Evolutionary conservation across 2,113 vertebrate species (phyloP), one percentile per base, ranked within the genome.

Genomic region (Glaucomys volans): DNA sequence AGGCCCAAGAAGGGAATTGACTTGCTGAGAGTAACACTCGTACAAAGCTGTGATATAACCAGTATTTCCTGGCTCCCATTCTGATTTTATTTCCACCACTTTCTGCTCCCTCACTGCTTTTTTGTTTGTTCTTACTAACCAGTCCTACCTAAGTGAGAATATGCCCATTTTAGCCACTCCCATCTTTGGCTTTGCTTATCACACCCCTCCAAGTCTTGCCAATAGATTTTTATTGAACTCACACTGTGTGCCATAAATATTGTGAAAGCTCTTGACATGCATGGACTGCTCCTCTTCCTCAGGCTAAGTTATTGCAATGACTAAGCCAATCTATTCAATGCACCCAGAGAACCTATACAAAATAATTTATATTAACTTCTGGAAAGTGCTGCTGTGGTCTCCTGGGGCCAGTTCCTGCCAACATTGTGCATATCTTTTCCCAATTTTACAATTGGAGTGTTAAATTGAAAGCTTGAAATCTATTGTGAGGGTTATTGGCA

Each of bases 81-180:
- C 62, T 54, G 8, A 85, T 96, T 95, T 93, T 90, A 50, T 94
- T 95, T 81, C 64, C 24, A 44, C 22, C 64, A 1, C 37, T 35
- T 66, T 82, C 87, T 96, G 64, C 47, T 71, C 12, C 84, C 75
- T 95, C 42, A 10, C 87, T 80, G n/a, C 44, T 79, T 35, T 54
- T 96, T 74, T 80, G 44, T 80, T 96, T 96, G 77, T 91, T 91
- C n/a, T 93, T 94, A 35, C 67, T 94, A 72, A 85, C 40, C 13
- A 67, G 17, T 32, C 22, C 42, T 83, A 89, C n/a, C n/a, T n/a
- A n/a, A 74, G 59, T 72, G 72, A 85, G 44, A 57, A 83, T 35
- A 67, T 85, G 84, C 24, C 28, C 30, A 28, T 89, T 93, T 80
- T 75, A 85, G n/a, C 57, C 57, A 17, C n/a, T 95, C 50, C 30